A percentile compares a stretch with the other conserved stretches of the same genome.
Evolutionary conservation across 2,113 vertebrate genomes (phyloP).

Genomic region (Limanda limanda): DNA sequence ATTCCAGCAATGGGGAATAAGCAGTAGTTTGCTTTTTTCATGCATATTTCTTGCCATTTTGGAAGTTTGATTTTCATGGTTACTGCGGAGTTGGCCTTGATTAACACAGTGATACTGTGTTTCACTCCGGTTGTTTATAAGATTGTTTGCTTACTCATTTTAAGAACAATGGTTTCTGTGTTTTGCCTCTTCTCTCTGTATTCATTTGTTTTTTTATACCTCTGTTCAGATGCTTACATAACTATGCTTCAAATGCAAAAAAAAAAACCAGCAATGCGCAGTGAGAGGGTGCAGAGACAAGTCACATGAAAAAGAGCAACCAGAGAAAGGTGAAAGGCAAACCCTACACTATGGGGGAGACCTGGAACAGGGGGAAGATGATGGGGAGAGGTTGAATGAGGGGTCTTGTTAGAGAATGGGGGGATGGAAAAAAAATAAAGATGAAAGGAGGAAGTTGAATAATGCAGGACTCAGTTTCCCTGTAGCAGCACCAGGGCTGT

Average conservation of each 20-base stretch:
- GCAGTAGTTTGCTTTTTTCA: too few relatives aligned
- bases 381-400: slow-evolving; percentile 36
- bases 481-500: slow-evolving; percentile 54
- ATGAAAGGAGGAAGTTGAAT: slow-evolving; percentile 76
- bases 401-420: slow-evolving; percentile 29
- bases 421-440: slow-evolving; percentile 34
- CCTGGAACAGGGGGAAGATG: slow-evolving; percentile 27
- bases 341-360: slow-evolving; percentile 34
- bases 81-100: not conserved
- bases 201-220: not conserved
- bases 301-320: slow-evolving; percentile 24
- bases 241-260: slow-evolving; percentile 8
- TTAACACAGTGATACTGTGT: not conserved
- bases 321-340: slow-evolving; percentile 33
- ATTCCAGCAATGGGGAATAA: not conserved
- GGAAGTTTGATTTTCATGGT: not conserved
- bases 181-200: not conserved
- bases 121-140: not conserved
- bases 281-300: not conserved
- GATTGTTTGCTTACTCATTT: not conserved
- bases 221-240: slow-evolving; percentile 35
- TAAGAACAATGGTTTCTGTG: not conserved
- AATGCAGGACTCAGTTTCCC: slow-evolving; percentile 73
- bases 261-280: not conserved
- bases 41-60: not conserved